These are phyloP conservation scores for Stercorarius parasiticus DNA, from an alignment of 2,113 vertebrate species.

Conservation along the genomic window DNA sequence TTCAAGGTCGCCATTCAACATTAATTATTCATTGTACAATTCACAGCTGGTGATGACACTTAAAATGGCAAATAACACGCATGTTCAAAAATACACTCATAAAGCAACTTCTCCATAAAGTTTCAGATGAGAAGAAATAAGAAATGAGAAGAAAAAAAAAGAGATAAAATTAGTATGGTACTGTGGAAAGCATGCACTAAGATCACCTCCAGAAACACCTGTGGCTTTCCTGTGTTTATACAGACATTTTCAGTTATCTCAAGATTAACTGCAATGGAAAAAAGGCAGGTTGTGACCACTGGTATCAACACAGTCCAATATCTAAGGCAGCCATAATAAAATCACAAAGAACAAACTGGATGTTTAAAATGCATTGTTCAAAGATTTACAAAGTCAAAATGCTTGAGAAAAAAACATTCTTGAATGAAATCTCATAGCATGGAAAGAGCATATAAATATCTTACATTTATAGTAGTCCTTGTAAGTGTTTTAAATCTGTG, in stretches of 20 bases:
- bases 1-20: slow-evolving; percentile 49
- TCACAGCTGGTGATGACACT: slow-evolving; percentile 42
- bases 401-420: neutral
- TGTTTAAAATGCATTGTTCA: neutral
- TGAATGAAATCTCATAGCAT: neutral
- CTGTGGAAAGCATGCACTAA: neutral
- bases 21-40: slow-evolving; percentile 64
- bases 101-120: neutral
- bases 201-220: neutral
- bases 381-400: neutral
- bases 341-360: neutral
- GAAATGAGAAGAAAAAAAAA: neutral
- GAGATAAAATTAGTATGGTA: neutral
- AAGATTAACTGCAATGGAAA: neutral
- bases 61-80: neutral
- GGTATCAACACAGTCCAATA: neutral
- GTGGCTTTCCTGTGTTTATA: neutral
- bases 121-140: neutral
- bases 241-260: neutral
- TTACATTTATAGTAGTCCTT: neutral
- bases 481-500: slow-evolving; percentile 1
- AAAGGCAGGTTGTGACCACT: neutral
- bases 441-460: neutral
- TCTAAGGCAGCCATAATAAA: neutral
- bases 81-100: neutral